Percentiles rank a stretch among this genome's conserved stretches.
phyloP scores from a whole-genome alignment of 2,113 vertebrate species.

The Herpetotheres cachinnans region DNA sequence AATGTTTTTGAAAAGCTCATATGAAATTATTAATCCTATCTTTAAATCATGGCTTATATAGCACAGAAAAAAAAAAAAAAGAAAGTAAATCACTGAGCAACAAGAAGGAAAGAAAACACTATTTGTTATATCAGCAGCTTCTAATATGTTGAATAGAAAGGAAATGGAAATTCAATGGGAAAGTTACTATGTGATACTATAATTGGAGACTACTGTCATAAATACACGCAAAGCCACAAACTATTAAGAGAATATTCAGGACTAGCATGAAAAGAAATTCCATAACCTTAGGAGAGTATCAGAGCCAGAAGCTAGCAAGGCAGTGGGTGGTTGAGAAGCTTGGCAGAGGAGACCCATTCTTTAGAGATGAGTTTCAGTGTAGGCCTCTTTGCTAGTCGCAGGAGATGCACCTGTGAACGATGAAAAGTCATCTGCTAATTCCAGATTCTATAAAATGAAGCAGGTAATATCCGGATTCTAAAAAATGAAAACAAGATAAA shows the following conservation, averaged over 20 bases:
- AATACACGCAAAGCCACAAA: not conserved
- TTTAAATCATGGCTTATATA: not conserved
- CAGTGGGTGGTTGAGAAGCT: not conserved
- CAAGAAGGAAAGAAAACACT: not conserved
- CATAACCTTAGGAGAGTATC: not conserved
- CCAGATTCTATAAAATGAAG: not conserved
- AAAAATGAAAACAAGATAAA: not conserved
- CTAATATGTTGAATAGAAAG: not conserved
- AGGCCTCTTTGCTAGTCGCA: not conserved
- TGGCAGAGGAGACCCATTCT: not conserved
- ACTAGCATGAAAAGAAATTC: not conserved
- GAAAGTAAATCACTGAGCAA: not conserved
- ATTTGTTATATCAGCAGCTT: not conserved
- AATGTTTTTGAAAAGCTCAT: not conserved
- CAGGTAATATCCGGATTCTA: not conserved
- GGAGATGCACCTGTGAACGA: not conserved
- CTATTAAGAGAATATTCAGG: not conserved
- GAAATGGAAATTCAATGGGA: not conserved
- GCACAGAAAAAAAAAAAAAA: not conserved
- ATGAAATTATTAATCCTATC: not conserved
- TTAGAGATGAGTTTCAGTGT: not conserved
- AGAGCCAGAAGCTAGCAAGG: not conserved
- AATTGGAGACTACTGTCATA: not conserved
- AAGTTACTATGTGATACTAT: not conserved
- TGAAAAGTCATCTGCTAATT: not conserved